phyloP scores from a whole-genome alignment of 2,113 vertebrate genomes.

The Beaufortia kweichowensis region DNA sequence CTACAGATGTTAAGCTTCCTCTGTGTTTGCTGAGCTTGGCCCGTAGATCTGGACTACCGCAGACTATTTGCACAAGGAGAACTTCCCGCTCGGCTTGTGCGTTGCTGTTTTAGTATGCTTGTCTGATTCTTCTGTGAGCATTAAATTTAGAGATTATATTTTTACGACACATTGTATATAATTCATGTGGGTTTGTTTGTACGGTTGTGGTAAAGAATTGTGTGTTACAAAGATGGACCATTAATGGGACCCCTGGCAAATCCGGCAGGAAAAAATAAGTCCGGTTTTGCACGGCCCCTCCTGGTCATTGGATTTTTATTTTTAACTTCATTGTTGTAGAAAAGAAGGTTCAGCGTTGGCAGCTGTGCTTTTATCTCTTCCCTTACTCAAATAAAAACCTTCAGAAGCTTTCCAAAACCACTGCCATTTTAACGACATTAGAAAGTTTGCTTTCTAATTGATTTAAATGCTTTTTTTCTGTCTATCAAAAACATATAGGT shows the following conservation, averaged over 20 bases:
- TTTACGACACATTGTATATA: neutral
- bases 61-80: slow-evolving; percentile 39
- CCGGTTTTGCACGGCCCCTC: slow-evolving; percentile 34
- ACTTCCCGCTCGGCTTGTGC: slow-evolving; percentile 36
- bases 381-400: slow-evolving; percentile 18
- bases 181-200: slow-evolving; percentile 15
- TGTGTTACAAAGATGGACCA: slow-evolving; percentile 4
- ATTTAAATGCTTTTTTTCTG: slow-evolving; percentile 5
- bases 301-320: slow-evolving; percentile 47
- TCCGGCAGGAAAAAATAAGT: slow-evolving; percentile 54
- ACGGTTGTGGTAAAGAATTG: slow-evolving; percentile 9
- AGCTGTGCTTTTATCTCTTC: slow-evolving; percentile 31
- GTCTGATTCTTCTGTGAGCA: neutral
- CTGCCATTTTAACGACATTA: neutral
- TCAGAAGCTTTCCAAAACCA: slow-evolving; percentile 25
- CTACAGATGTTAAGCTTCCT: slow-evolving; percentile 58
- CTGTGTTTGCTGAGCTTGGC: slow-evolving; percentile 49
- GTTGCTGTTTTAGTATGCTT: slow-evolving; percentile 8
- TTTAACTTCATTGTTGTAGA: slow-evolving; percentile 56
- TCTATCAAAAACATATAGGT: neutral
- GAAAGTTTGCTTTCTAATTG: neutral
- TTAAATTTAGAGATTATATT: neutral
- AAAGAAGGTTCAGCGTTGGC: slow-evolving; percentile 38
- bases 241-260: slow-evolving; percentile 52
- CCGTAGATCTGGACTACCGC: slow-evolving; percentile 44